A percentile compares a stretch with the other conserved stretches of the same genome.
These are phyloP conservation scores for Lasioglossum lativentre DNA, from an alignment of 2,888 invertebrate genomes.

Conservation along the genomic window DNA sequence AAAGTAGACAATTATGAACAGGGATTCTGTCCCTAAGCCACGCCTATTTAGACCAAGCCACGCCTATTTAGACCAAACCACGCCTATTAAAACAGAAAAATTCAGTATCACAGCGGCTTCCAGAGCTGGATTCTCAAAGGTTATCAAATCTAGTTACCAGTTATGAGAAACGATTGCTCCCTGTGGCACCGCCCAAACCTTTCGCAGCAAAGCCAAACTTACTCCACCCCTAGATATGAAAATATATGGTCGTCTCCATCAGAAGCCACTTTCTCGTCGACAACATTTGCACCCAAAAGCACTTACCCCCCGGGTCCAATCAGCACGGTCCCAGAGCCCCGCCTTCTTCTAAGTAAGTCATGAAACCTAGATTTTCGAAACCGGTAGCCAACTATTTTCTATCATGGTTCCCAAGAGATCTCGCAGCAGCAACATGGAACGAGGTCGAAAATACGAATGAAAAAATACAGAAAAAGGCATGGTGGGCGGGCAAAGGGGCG, in stretches of 20 bases:
- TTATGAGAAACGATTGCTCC: background rate
- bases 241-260: background rate
- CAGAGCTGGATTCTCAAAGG: background rate
- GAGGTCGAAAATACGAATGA: background rate
- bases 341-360: background rate
- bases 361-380: background rate
- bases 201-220: background rate
- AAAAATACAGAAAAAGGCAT: background rate
- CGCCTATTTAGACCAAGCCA: background rate
- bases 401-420: conserved; percentile 51
- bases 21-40: background rate
- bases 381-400: background rate
- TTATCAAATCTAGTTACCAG: background rate
- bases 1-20: background rate
- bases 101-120: background rate
- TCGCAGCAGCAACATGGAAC: background rate
- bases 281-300: background rate
- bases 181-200: background rate
- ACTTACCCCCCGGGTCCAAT: background rate
- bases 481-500: background rate
- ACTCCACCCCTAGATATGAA: background rate
- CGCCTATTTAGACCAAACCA: background rate
- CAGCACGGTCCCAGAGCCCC: background rate
- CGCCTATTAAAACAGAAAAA: background rate
- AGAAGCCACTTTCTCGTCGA: background rate